These are phyloP conservation scores for Microtus oregoni DNA, from an alignment of 2,113 vertebrate genomes.

Conservation along the genomic window DNA sequence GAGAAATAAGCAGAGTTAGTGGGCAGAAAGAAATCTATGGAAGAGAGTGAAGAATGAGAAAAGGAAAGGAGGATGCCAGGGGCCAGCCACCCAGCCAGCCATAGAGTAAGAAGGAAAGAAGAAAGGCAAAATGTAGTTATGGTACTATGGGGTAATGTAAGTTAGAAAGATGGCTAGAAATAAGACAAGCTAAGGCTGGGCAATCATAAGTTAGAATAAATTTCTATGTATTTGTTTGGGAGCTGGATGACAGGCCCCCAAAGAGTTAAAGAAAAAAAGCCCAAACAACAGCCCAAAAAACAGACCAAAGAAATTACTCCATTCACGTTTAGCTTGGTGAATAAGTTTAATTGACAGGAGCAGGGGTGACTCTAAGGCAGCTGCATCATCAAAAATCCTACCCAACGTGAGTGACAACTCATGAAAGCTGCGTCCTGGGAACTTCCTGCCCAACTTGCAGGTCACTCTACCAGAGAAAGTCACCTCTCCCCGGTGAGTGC, in stretches of 20 bases:
- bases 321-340: background rate
- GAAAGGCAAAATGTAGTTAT: background rate
- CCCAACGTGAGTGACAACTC: background rate
- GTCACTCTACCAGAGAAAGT: background rate
- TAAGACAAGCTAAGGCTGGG: background rate
- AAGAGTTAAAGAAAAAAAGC: background rate
- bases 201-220: background rate
- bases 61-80: background rate
- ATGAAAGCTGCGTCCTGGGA: background rate
- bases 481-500: background rate
- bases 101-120: background rate
- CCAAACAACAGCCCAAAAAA: too few species aligned
- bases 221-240: background rate
- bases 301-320: background rate
- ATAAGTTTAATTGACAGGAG: background rate
- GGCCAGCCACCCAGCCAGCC: background rate
- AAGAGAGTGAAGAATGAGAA: background rate
- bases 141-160: background rate
- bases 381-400: background rate
- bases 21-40: background rate
- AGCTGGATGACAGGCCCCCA: background rate
- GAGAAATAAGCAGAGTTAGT: background rate
- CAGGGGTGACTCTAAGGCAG: background rate
- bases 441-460: background rate
- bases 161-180: background rate